These are phyloP conservation scores for Eristalis tenax DNA, from an alignment of 2,888 invertebrate species.

Conservation along the genomic window DNA sequence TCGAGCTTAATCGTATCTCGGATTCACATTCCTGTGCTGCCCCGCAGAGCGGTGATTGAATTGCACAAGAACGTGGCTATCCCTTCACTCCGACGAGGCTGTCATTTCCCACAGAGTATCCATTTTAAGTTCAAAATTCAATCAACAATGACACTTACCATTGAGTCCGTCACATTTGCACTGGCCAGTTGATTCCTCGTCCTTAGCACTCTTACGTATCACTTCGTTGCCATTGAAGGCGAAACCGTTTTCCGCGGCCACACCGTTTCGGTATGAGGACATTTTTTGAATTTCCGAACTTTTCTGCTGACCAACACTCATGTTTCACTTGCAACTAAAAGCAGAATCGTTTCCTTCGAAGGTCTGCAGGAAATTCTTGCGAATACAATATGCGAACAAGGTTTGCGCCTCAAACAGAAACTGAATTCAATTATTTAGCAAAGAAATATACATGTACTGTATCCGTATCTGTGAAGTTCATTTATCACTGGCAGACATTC, in stretches of 20 bases:
- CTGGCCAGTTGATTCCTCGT: not conserved
- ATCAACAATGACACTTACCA: not conserved
- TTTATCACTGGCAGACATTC: constrained; percentile 12
- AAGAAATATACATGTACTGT: not conserved
- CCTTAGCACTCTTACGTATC: not conserved
- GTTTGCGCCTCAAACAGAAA: not conserved
- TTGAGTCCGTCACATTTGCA: not conserved
- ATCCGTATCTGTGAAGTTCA: constrained; percentile 5
- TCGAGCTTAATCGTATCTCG: constrained; percentile 12
- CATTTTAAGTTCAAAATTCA: not conserved
- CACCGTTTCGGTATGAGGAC: constrained; percentile 1
- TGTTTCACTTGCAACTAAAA: not conserved
- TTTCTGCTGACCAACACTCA: constrained; percentile 3
- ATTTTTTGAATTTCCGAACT: constrained; percentile 27
- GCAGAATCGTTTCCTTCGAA: not conserved
- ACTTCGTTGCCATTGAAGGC: constrained; percentile 11
- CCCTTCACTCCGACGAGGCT: constrained; percentile 19
- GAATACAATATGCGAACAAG: not conserved
- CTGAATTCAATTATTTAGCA: not conserved
- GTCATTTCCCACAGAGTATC: not conserved
- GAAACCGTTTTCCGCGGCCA: not conserved
- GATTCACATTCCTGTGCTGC: not conserved
- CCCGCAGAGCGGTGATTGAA: not conserved
- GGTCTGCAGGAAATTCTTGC: not conserved
- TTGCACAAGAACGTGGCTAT: not conserved